phyloP scores from a whole-genome alignment of 1,140 invertebrate genomes.

The Callitettix versicolor region DNA sequence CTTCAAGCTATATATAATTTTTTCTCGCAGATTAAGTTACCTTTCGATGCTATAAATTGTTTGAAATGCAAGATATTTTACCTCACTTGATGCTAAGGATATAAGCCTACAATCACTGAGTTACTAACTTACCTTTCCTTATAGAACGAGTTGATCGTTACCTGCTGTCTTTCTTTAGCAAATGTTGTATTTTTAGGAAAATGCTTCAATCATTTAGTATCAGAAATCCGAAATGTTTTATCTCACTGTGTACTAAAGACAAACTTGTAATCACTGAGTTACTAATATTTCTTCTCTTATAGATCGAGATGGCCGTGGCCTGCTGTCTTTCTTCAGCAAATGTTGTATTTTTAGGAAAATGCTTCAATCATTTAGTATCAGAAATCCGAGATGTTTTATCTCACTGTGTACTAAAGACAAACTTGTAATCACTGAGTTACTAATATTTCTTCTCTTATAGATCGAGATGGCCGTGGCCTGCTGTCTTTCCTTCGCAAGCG shows the following conservation, averaged over 20 bases:
- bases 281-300: background rate
- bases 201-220: background rate
- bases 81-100: background rate
- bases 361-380: background rate
- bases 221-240: background rate
- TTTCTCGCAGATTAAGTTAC: no score
- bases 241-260: background rate
- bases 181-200: background rate
- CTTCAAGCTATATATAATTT: no score
- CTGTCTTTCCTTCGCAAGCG: background rate
- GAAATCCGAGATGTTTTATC: background rate
- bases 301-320: background rate
- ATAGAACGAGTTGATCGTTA: background rate
- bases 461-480: background rate
- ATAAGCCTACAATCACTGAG: background rate
- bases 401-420: background rate
- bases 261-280: background rate
- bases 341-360: background rate
- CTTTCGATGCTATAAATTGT: no score
- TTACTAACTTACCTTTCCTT: background rate
- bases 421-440: background rate
- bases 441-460: background rate
- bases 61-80: background rate
- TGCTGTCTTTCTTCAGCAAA: background rate
- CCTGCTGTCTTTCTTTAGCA: background rate